phyloP scores from a whole-genome alignment of 2,797 vertebrate genomes.

The Enteromius paludinosus region DNA sequence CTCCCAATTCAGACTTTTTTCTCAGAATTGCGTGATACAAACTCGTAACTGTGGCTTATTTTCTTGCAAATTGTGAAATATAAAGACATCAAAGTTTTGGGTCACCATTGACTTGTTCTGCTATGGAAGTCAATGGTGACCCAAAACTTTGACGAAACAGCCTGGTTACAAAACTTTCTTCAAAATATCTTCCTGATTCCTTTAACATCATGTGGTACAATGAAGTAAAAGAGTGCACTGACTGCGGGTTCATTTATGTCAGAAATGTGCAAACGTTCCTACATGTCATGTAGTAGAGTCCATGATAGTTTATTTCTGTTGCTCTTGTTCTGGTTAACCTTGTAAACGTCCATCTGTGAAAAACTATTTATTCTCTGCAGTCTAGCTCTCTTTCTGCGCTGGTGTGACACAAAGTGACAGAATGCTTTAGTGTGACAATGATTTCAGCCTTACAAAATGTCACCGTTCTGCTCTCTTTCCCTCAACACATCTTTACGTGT shows the following conservation, averaged over 20 bases:
- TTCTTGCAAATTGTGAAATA: no score
- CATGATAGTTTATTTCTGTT: conserved; percentile 1
- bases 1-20: no score
- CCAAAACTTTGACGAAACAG: no score
- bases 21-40: no score
- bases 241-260: background rate
- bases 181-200: no score
- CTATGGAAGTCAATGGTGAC: no score
- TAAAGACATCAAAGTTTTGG: no score
- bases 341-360: conserved; percentile 18
- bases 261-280: background rate
- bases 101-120: no score
- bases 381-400: background rate
- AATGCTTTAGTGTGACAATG: conserved; percentile 26
- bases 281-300: background rate
- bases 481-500: background rate
- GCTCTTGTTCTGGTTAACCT: conserved; percentile 24
- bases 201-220: background rate
- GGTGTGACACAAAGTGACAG: conserved; percentile 25
- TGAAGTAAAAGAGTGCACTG: background rate
- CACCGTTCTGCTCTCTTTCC: conserved; percentile 42
- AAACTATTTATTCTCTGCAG: conserved; percentile 23
- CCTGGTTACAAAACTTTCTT: no score
- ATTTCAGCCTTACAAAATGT: conserved; percentile 33
- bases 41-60: no score